Percentiles rank a stretch among this genome's conserved stretches.
phyloP scores from a whole-genome alignment of 2,797 vertebrate species.

The Notoglanidium macrostoma region DNA sequence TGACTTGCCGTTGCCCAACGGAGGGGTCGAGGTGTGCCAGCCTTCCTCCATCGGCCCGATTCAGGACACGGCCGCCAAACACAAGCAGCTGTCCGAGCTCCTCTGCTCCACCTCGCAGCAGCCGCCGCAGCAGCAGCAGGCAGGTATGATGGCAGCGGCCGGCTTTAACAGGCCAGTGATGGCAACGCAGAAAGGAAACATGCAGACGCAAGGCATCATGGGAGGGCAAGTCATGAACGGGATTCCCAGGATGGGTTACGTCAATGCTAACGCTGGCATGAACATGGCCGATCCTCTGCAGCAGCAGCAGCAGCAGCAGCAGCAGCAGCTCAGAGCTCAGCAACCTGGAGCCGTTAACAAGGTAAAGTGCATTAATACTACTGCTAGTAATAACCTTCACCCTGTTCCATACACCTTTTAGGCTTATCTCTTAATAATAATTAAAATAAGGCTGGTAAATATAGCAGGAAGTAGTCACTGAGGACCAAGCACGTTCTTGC shows the following conservation, averaged over 20 bases:
- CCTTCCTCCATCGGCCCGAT: conserved; percentile 78
- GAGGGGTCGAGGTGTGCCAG: conserved; percentile 85
- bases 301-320: conserved; percentile 80
- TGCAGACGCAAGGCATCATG: conserved; percentile 84
- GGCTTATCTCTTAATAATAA: not conserved
- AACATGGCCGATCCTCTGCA: conserved; percentile 86
- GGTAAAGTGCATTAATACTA: conserved; percentile 63
- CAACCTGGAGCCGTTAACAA: conserved; percentile 84
- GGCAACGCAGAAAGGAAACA: conserved; percentile 83
- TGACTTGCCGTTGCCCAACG: conserved; percentile 89
- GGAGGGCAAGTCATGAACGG: conserved; percentile 95
- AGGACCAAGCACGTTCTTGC: not conserved
- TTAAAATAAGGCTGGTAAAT: not conserved
- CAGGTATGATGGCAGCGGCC: conserved; percentile 78
- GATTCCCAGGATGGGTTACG: conserved; percentile 87
- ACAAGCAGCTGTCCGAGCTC: conserved; percentile 97
- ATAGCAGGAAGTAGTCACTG: not conserved
- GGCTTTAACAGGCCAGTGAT: conserved; percentile 88
- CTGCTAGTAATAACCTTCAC: not conserved
- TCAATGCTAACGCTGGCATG: conserved; percentile 82
- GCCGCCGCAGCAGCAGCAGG: conserved; percentile 74
- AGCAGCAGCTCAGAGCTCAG: conserved; percentile 78
- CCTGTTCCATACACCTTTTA: not conserved
- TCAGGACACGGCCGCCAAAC: conserved; percentile 95
- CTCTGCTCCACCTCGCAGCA: conserved; percentile 74